phyloP scores from a whole-genome alignment of 1,140 invertebrate genomes.

The Anastatus disparis region DNA sequence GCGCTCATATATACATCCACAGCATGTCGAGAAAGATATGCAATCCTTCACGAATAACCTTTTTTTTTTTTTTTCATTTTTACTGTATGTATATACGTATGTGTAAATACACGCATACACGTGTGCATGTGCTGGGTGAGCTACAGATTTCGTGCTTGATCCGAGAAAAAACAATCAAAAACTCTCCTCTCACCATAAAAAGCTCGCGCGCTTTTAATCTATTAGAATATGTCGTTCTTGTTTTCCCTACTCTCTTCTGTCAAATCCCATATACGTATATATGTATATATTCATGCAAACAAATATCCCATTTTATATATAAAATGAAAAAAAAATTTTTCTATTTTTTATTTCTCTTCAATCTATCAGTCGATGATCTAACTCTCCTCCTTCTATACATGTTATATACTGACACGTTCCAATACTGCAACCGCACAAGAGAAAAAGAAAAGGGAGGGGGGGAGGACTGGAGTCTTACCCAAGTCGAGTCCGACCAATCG shows the following conservation, averaged over 20 bases:
- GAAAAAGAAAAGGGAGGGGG: not conserved
- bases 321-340: constrained; percentile 27
- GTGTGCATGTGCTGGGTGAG: too few species aligned
- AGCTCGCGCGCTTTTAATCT: constrained; percentile 38
- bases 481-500: constrained; percentile 35
- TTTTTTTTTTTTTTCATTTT: not conserved
- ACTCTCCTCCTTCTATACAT: constrained; percentile 10
- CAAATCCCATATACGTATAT: too few species aligned
- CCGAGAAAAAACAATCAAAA: constrained; percentile 30
- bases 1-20: too few species aligned
- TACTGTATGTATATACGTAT: too few species aligned
- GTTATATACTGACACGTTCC: not conserved
- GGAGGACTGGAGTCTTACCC: constrained; percentile 13
- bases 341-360: constrained; percentile 28
- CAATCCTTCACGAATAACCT: constrained; percentile 21
- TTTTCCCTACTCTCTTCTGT: constrained; percentile 43
- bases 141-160: too few species aligned
- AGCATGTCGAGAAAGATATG: not conserved
- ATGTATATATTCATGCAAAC: too few species aligned
- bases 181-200: constrained; percentile 26
- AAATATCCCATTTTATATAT: too few species aligned
- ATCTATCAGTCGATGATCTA: constrained; percentile 47
- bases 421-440: not conserved
- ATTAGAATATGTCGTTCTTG: constrained; percentile 54
- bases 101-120: too few species aligned